A percentile compares a stretch with the other conserved stretches of the same genome.
phyloP scores from a whole-genome alignment of 2,113 vertebrate genomes.

The Sinocyclocheilus anophthalmus region DNA sequence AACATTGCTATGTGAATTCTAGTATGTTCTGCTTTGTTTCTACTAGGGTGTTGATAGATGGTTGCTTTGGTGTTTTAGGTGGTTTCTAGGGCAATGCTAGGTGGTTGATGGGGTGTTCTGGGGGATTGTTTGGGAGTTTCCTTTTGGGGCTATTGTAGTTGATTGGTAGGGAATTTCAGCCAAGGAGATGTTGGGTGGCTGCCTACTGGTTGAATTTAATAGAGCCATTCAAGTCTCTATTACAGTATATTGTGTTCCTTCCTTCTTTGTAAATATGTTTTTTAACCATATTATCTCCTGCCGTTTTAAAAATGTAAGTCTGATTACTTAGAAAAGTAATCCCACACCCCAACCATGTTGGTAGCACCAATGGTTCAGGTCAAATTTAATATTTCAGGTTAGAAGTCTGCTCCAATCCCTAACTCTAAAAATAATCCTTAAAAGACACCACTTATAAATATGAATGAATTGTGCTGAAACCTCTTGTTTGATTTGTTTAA shows the following conservation, averaged over 20 bases:
- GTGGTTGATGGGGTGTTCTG: background rate
- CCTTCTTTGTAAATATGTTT: background rate
- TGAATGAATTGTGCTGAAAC: background rate
- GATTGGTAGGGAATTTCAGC: background rate
- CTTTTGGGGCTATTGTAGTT: background rate
- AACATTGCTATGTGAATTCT: background rate
- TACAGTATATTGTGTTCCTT: background rate
- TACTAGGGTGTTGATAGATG: no score
- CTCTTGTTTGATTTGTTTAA: background rate
- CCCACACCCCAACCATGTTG: background rate
- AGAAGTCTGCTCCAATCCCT: background rate
- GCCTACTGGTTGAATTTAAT: background rate
- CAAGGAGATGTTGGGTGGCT: background rate
- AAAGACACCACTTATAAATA: background rate
- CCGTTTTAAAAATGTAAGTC: no score
- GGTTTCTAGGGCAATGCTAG: background rate
- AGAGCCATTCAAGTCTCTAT: background rate
- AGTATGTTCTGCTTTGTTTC: background rate
- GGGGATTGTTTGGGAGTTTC: background rate
- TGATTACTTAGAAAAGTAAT: background rate
- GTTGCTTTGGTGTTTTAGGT: background rate
- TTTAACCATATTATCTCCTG: no score
- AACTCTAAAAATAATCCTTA: background rate
- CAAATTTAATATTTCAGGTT: background rate
- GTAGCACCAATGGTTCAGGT: background rate